A percentile compares a stretch with the other conserved stretches of the same genome.
Evolutionary conservation across 1,140 invertebrate species (phyloP).

Genomic region (Pollicipes pollicipes): DNA sequence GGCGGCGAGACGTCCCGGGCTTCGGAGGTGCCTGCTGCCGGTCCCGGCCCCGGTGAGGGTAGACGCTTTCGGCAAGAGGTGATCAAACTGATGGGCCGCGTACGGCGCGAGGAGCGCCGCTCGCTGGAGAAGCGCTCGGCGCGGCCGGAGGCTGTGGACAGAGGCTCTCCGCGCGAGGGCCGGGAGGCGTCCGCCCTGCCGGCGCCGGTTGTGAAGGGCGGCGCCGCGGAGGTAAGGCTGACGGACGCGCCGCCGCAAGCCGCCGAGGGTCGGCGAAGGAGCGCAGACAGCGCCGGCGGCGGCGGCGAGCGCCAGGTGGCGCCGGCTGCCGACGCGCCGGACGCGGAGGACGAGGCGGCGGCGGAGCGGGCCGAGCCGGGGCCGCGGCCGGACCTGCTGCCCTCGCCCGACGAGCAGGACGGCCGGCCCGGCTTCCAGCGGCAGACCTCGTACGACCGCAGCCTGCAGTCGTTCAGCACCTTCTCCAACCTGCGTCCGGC

Average conservation of each 20-base stretch:
- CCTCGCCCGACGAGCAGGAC: neutral
- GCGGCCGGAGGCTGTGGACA: neutral
- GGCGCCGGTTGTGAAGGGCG: too few relatives aligned
- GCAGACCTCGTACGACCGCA: neutral
- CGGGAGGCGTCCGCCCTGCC: neutral
- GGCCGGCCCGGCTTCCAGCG: neutral
- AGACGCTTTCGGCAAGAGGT: neutral
- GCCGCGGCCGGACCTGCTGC: neutral
- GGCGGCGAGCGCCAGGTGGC: neutral
- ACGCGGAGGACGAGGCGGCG: neutral
- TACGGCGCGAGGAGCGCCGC: neutral
- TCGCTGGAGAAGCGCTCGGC: neutral
- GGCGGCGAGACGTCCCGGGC: too few relatives aligned
- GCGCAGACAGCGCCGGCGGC: neutral
- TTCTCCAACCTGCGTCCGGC: conserved; percentile 1
- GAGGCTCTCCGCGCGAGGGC: neutral
- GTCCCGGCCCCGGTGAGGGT: too few relatives aligned
- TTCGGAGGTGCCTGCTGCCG: too few relatives aligned
- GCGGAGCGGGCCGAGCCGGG: neutral
- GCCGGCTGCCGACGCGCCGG: too few relatives aligned
- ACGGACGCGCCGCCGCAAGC: too few relatives aligned
- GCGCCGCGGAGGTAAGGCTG: too few relatives aligned
- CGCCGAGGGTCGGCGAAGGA: neutral
- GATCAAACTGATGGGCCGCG: neutral
- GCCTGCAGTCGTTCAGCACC: neutral